A percentile compares a stretch with the other conserved stretches of the same genome.
Evolutionary conservation across 1,140 invertebrate genomes (phyloP).

Genomic region (Scaptomyza graminum): DNA sequence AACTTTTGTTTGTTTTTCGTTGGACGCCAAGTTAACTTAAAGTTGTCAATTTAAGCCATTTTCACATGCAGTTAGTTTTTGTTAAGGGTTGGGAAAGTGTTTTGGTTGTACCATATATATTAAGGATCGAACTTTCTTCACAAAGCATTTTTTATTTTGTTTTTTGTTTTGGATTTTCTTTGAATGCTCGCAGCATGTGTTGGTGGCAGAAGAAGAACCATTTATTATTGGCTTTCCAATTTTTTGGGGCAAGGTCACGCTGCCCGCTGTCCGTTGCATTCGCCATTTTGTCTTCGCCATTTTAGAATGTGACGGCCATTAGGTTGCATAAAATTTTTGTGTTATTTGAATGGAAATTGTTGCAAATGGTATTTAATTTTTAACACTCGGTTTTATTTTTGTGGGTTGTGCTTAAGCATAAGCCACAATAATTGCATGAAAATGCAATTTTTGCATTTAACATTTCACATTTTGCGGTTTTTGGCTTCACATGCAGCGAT

Average conservation of each 20-base stretch:
- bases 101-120: no score
- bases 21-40: constrained; percentile 9
- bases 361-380: constrained; percentile 24
- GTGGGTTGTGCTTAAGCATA: constrained; percentile 5
- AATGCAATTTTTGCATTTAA: constrained; percentile 7
- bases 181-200: constrained; percentile 46
- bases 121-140: no score
- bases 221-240: constrained; percentile 46
- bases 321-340: constrained; percentile 34
- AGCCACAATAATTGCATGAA: constrained; percentile 6
- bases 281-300: constrained; percentile 22
- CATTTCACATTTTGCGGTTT: constrained; percentile 22
- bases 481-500: constrained; percentile 23
- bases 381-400: constrained; percentile 14
- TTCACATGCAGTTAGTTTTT: neutral
- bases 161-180: neutral
- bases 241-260: constrained; percentile 55
- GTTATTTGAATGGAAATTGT: constrained; percentile 16
- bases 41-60: constrained; percentile 34
- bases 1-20: constrained; percentile 3
- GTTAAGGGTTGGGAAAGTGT: no score
- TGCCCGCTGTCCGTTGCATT: constrained; percentile 12
- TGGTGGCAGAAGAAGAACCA: constrained; percentile 49
- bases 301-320: constrained; percentile 41
- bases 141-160: neutral